These are phyloP conservation scores for Agelas oroides DNA, from an alignment of 37 sponge, comb jelly and placozoan genomes.

Conservation along the genomic window DNA sequence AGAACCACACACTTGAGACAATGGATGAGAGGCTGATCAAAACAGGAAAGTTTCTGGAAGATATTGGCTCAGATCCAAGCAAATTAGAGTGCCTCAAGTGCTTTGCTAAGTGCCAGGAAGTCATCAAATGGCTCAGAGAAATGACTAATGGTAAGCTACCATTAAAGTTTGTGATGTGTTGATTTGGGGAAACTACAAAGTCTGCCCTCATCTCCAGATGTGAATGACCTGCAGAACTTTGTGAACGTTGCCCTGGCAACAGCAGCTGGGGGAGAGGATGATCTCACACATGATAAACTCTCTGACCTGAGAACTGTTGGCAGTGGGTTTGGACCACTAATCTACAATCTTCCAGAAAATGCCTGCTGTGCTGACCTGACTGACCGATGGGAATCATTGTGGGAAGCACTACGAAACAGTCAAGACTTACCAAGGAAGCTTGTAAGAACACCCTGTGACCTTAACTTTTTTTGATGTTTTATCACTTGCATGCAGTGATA, in stretches of 20 bases:
- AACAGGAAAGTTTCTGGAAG: constrained; percentile 32
- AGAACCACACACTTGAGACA: constrained; percentile 6
- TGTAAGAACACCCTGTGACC: no score
- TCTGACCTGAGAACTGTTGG: constrained; percentile 48
- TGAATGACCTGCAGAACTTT: constrained; percentile 48
- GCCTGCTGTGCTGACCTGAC: constrained; percentile 24
- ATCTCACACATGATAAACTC: constrained; percentile 43
- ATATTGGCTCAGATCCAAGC: background rate
- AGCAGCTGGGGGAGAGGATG: constrained; percentile 60
- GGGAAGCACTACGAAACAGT: constrained; percentile 27
- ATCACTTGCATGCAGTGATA: no score
- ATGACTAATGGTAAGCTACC: constrained; percentile 40
- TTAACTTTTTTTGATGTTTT: no score
- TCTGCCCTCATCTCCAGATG: constrained; percentile 38
- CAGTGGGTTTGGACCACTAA: constrained; percentile 52
- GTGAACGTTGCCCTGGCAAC: constrained; percentile 67
- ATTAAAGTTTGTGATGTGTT: no score
- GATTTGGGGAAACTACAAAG: no score
- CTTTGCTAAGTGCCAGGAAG: constrained; percentile 23
- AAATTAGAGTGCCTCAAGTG: constrained; percentile 19
- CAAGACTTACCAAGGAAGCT: constrained; percentile 24
- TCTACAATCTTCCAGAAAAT: constrained; percentile 9
- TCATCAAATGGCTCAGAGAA: constrained; percentile 30
- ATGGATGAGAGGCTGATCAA: constrained; percentile 1
- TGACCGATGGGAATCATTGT: constrained; percentile 12